phyloP scores from a whole-genome alignment of 2,113 vertebrate species.

The Myiopsitta monachus region DNA sequence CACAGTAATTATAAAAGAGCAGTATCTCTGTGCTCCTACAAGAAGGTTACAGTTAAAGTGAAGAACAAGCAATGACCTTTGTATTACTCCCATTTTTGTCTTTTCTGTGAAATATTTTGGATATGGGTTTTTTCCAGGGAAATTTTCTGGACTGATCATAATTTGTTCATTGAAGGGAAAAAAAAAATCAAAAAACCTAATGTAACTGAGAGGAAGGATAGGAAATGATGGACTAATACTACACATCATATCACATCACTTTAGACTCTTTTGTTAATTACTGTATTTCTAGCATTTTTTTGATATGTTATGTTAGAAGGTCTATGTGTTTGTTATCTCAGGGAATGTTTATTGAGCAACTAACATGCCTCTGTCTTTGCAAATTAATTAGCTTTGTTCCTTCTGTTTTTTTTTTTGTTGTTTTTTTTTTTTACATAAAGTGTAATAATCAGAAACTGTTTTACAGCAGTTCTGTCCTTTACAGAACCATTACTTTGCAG shows the following conservation, averaged over 20 bases:
- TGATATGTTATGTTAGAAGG: not conserved
- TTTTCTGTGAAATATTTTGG: not conserved
- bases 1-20: not conserved
- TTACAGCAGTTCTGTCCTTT: constrained; percentile 56
- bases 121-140: not conserved
- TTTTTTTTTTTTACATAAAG: constrained; percentile 40
- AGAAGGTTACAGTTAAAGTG: not conserved
- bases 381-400: constrained; percentile 67
- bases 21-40: not conserved
- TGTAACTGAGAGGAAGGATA: not conserved
- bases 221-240: not conserved
- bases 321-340: constrained; percentile 35
- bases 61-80: not conserved
- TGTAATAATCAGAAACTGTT: constrained; percentile 65
- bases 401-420: constrained; percentile 43
- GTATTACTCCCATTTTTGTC: not conserved
- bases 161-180: not conserved
- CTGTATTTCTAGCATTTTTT: constrained; percentile 18
- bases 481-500: constrained; percentile 28
- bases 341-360: constrained; percentile 25
- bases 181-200: not conserved
- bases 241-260: not conserved
- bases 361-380: constrained; percentile 55
- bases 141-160: not conserved
- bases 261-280: not conserved